Conservation (phyloP, 2,113 vertebrate species). For the Bostrychus sinensis region DNA sequence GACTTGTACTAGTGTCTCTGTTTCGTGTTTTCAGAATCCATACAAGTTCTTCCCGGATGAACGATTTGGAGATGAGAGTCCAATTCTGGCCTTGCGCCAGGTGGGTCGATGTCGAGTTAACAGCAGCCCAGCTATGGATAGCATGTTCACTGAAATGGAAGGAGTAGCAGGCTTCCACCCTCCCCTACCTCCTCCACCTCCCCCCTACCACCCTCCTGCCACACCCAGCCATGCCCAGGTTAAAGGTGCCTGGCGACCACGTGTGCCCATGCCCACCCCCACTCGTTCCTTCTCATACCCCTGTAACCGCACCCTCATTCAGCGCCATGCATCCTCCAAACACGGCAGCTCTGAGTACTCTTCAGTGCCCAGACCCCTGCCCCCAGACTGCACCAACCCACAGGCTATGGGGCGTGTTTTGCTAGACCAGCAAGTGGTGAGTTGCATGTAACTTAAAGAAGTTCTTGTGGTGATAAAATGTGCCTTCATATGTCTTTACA, state of each 20-base stretch:
- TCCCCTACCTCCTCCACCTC: slow-evolving; percentile 92
- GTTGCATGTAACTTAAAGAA: slow-evolving; percentile 27
- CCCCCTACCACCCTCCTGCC: slow-evolving; percentile 92
- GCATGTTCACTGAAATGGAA: slow-evolving; percentile 95
- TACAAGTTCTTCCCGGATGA: slow-evolving; percentile 99
- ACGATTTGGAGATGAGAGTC: slow-evolving; percentile 97
- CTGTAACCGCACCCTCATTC: slow-evolving; percentile 91
- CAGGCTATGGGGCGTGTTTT: slow-evolving; percentile 81
- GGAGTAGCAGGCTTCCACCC: slow-evolving; percentile 94
- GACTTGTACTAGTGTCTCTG: background rate
- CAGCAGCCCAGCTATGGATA: slow-evolving; percentile 93
- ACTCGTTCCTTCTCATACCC: slow-evolving; percentile 97
- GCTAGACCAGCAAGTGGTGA: slow-evolving; percentile 90
- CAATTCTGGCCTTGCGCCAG: slow-evolving; percentile 90
- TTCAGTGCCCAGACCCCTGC: slow-evolving; percentile 83
- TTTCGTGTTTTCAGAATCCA: slow-evolving; percentile 84
- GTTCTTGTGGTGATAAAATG: slow-evolving; percentile 25
- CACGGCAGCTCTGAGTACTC: slow-evolving; percentile 84
- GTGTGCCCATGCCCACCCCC: slow-evolving; percentile 89
- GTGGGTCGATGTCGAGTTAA: slow-evolving; percentile 91
- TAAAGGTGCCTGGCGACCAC: slow-evolving; percentile 92
- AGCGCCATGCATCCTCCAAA: slow-evolving; percentile 84
- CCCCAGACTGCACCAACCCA: slow-evolving; percentile 91
- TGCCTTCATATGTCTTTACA: background rate
- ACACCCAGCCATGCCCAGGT: slow-evolving; percentile 89